phyloP scores from a whole-genome alignment of 2,113 vertebrate species.

The Tonatia bakeri region DNA sequence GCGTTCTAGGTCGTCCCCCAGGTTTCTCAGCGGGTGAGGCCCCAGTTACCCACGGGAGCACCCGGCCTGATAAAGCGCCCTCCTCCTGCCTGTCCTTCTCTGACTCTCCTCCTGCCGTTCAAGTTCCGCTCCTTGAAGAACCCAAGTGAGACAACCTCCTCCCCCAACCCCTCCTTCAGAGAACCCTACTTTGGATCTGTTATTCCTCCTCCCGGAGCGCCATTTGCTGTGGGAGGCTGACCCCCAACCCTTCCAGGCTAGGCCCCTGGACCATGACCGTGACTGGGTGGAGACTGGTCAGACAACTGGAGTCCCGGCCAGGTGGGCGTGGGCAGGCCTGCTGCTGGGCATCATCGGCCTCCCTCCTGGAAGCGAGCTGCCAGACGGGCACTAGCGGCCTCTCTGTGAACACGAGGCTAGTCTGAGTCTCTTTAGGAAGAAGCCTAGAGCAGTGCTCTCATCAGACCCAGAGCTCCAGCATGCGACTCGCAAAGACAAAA shows the following conservation, averaged over 20 bases:
- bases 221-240: not conserved
- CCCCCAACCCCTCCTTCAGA: not conserved
- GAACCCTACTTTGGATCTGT: not conserved
- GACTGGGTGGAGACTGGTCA: not conserved
- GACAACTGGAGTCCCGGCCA: not conserved
- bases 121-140: not conserved
- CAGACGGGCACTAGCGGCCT: not conserved
- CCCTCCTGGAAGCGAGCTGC: not conserved
- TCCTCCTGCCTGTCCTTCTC: not conserved
- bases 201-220: not conserved
- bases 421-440: not conserved
- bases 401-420: not conserved
- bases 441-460: not conserved
- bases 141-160: not conserved
- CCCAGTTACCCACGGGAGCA: too few species aligned
- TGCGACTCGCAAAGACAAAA: not conserved
- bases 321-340: not conserved
- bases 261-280: too few species aligned
- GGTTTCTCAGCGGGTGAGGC: not conserved
- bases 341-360: not conserved
- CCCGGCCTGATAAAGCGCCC: not conserved
- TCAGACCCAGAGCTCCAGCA: not conserved
- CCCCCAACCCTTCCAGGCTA: not conserved
- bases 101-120: not conserved
- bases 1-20: accelerated